phyloP scores from a whole-genome alignment of 2,888 invertebrate genomes.

The Neocrepidodera transversa region DNA sequence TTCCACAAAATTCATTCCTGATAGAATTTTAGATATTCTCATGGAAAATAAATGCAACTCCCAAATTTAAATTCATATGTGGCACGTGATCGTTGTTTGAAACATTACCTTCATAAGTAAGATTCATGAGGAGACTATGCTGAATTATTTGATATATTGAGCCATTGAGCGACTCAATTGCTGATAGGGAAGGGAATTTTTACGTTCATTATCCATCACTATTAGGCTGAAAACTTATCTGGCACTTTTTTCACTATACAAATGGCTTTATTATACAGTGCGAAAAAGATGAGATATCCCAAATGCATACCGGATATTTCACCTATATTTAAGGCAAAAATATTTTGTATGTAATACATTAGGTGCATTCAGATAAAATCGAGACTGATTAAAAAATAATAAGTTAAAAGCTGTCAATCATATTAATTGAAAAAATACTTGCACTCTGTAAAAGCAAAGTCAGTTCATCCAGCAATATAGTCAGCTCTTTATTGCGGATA shows the following conservation, averaged over 20 bases:
- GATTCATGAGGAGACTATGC: conserved; percentile 9
- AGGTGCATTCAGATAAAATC: too few species aligned
- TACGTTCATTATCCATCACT: conserved; percentile 10
- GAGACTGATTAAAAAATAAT: too few species aligned
- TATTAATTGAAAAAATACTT: too few species aligned
- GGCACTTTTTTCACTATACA: neutral
- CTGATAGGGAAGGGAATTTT: conserved; percentile 10
- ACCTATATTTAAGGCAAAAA: too few species aligned
- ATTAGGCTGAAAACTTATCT: conserved; percentile 6
- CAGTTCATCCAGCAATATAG: too few species aligned
- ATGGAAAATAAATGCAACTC: neutral
- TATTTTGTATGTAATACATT: too few species aligned
- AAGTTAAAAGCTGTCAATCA: too few species aligned
- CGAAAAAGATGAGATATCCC: neutral
- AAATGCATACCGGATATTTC: neutral
- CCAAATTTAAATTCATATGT: conserved; percentile 10
- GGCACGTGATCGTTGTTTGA: conserved; percentile 4
- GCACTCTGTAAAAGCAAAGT: too few species aligned
- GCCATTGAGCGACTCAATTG: conserved; percentile 14
- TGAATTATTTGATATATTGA: conserved; percentile 12
- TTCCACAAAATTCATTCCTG: too few species aligned
- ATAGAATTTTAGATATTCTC: neutral
- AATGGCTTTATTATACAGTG: conserved; percentile 6
- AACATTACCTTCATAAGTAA: conserved; percentile 12
- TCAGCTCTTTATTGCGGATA: too few species aligned